phyloP scores from a whole-genome alignment of 2,797 vertebrate species.

The Cichlasoma orientale region DNA sequence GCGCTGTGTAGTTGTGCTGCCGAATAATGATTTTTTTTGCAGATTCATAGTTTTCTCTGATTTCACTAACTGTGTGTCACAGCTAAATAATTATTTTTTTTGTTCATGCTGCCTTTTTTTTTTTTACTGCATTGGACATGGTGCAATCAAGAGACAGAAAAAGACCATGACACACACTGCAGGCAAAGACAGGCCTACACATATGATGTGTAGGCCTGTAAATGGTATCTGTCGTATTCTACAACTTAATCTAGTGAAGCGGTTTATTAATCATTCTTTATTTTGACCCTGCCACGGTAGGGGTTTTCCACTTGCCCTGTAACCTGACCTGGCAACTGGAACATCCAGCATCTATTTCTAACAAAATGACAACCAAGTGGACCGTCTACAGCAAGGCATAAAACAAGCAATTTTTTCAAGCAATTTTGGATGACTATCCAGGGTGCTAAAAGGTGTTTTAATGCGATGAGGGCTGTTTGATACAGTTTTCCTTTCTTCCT shows the following conservation, averaged over 20 bases:
- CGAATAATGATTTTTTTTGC: not conserved
- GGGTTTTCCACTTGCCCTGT: constrained; percentile 52
- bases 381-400: not conserved
- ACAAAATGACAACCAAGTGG: constrained; percentile 52
- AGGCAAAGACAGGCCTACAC: constrained; percentile 19
- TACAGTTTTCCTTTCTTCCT: constrained; percentile 7
- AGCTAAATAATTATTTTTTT: not conserved
- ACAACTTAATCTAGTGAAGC: constrained; percentile 20
- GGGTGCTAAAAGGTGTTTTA: not conserved
- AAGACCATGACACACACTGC: not conserved
- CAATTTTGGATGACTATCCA: constrained; percentile 9
- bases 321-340: constrained; percentile 57
- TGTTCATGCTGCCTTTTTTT: not conserved
- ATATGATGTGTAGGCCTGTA: constrained; percentile 17
- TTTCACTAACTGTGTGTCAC: not conserved
- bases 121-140: not conserved
- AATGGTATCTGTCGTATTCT: constrained; percentile 22
- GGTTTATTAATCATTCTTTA: constrained; percentile 41
- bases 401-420: not conserved
- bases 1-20: constrained; percentile 6
- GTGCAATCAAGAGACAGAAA: not conserved
- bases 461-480: constrained; percentile 1
- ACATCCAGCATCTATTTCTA: constrained; percentile 58
- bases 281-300: constrained; percentile 26
- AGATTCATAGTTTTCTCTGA: not conserved